Percentiles rank a stretch among this genome's conserved stretches.
Evolutionary conservation across 2,797 vertebrate genomes (phyloP).

Genomic region (Psittacula derbiana): DNA sequence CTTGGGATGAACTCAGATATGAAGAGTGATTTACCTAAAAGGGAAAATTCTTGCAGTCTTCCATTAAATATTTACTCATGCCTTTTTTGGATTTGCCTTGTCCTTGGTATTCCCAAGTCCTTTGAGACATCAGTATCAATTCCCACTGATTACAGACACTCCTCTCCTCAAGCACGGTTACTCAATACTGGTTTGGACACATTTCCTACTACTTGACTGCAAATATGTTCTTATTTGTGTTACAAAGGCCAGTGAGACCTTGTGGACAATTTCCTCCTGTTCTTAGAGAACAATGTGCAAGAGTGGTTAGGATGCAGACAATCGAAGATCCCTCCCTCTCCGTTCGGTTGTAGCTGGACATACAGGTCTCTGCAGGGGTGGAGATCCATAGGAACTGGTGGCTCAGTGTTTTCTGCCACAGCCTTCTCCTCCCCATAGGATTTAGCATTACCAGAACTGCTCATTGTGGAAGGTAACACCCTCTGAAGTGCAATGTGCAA

Average conservation of each 20-base stretch:
- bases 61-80: slow-evolving; percentile 53
- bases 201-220: slow-evolving; percentile 33
- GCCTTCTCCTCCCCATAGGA: not conserved
- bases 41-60: slow-evolving; percentile 15
- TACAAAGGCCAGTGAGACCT: slow-evolving; percentile 51
- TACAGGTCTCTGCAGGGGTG: not conserved
- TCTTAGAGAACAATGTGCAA: not conserved
- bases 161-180: slow-evolving; percentile 28
- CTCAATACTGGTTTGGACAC: slow-evolving; percentile 16
- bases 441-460: not conserved
- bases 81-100: slow-evolving; percentile 44
- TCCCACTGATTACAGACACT: slow-evolving; percentile 13
- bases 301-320: not conserved
- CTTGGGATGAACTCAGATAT: not conserved
- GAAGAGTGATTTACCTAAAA: slow-evolving; percentile 31
- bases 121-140: slow-evolving; percentile 21
- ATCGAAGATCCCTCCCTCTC: not conserved
- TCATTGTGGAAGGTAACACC: not conserved
- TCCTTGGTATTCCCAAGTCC: slow-evolving; percentile 36
- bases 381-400: not conserved
- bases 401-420: not conserved
- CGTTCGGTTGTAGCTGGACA: not conserved
- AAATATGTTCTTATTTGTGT: slow-evolving; percentile 58
- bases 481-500: not conserved
- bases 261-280: slow-evolving; percentile 50